These are phyloP conservation scores for Thaleichthys pacificus DNA, from an alignment of 2,797 vertebrate genomes.

Conservation along the genomic window DNA sequence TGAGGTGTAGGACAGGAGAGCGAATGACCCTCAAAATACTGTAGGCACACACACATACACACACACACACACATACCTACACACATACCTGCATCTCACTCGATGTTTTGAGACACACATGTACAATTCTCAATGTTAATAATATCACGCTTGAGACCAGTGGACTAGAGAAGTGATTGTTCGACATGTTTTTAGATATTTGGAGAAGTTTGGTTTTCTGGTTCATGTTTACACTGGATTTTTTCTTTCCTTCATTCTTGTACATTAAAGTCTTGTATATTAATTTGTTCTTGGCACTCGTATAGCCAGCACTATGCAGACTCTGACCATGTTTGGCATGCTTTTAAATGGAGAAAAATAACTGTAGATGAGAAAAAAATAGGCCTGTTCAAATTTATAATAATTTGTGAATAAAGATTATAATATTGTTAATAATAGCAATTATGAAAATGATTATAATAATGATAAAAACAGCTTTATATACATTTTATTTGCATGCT, in stretches of 20 bases:
- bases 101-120: neutral
- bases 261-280: conserved; percentile 77
- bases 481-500: conserved; percentile 80
- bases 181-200: conserved; percentile 68
- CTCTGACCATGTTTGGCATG: conserved; percentile 76
- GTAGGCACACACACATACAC: neutral
- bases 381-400: conserved; percentile 67
- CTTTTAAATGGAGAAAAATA: conserved; percentile 79
- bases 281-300: conserved; percentile 68
- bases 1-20: no score
- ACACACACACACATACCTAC: neutral
- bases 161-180: conserved; percentile 52
- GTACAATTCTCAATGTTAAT: conserved; percentile 6
- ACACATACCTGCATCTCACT: neutral
- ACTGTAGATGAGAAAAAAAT: conserved; percentile 74
- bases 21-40: no score
- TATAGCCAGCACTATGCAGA: conserved; percentile 86
- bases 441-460: conserved; percentile 46
- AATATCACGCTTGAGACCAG: conserved; percentile 52
- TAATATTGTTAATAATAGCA: conserved; percentile 45
- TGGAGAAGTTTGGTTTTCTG: conserved; percentile 59
- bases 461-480: conserved; percentile 56
- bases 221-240: conserved; percentile 68
- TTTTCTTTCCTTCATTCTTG: conserved; percentile 64
- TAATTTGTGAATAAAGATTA: conserved; percentile 55